Evolutionary conservation across 2,113 vertebrate genomes (phyloP), one percentile per base, ranked within the genome.

Genomic region (Zingel zingel): DNA sequence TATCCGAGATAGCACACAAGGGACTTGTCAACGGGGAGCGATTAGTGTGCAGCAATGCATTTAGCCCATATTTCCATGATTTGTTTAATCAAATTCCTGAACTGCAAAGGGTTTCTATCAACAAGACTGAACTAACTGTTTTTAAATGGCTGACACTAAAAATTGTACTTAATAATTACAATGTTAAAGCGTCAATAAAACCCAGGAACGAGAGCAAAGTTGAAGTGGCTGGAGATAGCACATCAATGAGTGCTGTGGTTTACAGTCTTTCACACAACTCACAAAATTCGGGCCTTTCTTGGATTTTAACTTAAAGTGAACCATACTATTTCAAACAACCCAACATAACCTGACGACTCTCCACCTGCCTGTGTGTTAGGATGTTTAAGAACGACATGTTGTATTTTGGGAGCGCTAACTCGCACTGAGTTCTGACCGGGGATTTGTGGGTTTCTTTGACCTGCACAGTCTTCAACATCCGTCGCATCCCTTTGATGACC

Each of bases 21-120:
- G 50, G 63, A 81, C 48, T 43, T 30, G 72, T 79, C 74, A 81
- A 68, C 70, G 65, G 83, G 65, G 77, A 86, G 76, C 74, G 89
- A 82, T 88, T 79, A 85, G 63, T 36, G 53, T 30, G 39, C 68
- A 67, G 54, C 66, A 33, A 14, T 68, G 59, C 63, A 39, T 77
- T 84, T 61, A 74, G 43, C 16, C 19, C 23, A 43, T 61, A 53
- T 75, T 73, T 57, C 66, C 47, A 66, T 33, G 33, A 56, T 10
- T 33, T 33, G 33, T 33, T 33, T 33, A 33, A 75, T 47, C 58
- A 66, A 61, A 61, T 47, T 59, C 27, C 2, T 25, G 2, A 67
- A 56, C 23, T 50, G 43, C 7, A 25, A 69, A 63, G 5, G 23
- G 30, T 67, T 58, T 79, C 18, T 67, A 68, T 56, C 53, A 68